Percentiles rank a stretch among this genome's conserved stretches.
These are phyloP conservation scores for Rhopalosiphum nymphaeae DNA, from an alignment of 2,888 invertebrate species.

Conservation along the genomic window DNA sequence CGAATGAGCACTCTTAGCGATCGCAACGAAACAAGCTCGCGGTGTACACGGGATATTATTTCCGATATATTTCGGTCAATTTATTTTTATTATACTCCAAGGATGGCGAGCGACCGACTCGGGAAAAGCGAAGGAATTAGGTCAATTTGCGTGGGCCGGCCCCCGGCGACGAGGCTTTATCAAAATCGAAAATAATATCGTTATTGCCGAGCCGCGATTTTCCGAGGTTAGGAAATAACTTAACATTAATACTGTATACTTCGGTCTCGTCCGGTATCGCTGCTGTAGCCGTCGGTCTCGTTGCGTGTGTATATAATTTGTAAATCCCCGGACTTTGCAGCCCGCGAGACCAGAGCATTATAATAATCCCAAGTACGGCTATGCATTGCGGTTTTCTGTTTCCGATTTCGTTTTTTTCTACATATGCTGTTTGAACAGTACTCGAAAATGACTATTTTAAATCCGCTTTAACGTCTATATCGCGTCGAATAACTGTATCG, in stretches of 20 bases:
- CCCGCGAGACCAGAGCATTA: background rate
- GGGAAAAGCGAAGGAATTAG: conserved; percentile 19
- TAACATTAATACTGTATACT: background rate
- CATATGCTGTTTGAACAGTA: background rate
- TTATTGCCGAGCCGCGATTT: background rate
- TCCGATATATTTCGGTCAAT: conserved; percentile 43
- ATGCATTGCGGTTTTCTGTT: background rate
- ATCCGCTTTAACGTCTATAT: background rate
- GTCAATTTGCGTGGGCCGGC: background rate
- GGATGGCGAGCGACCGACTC: background rate
- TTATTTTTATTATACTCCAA: conserved; percentile 49
- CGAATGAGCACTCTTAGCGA: background rate
- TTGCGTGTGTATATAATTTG: background rate
- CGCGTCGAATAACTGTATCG: background rate
- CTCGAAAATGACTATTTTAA: background rate
- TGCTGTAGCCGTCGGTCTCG: background rate
- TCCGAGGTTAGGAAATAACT: conserved; percentile 1
- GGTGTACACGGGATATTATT: background rate
- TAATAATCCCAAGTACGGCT: background rate
- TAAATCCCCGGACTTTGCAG: background rate
- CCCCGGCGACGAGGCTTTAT: background rate
- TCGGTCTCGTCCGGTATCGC: background rate
- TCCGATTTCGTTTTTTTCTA: background rate
- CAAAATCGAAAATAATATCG: conserved; percentile 26
- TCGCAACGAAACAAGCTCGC: background rate